Base-by-base conservation (phyloP, 2,113 vertebrate genomes). In the Benitochromis conjunctus region DNA sequence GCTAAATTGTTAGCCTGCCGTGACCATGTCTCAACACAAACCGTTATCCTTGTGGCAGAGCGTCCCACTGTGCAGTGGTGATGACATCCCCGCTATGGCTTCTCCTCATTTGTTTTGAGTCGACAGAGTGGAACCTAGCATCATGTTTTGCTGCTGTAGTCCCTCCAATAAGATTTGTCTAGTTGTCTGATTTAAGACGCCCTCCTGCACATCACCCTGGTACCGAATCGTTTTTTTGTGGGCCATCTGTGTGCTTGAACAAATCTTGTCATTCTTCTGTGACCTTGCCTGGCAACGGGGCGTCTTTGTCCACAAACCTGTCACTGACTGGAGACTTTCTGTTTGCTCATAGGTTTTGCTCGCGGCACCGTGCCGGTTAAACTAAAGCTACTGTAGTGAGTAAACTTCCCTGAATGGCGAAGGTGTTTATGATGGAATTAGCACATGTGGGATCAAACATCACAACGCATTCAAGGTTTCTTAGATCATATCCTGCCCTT, bases 181-280 rank as follows among this genome's bases (percentile, higher is more conserved):
- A 53, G 43, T 82, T 91, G 80, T 87, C 84, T 92, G 90, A 85
- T 83, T 86, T 88, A 56, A 78, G 87, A 85, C 81, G 79, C 76
- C 64, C 51, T 78, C 46, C 87, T 84, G 80, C 82, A 82, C 88
- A 84, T 77, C 86, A 86, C 80, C 9, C 41, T 21, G 53, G 34
- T 77, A 43, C 81, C 55, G 89, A 89, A 80, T 76, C 81, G 46
- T 29, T 82, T 53, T 80, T 89, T 80, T 64, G 86, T 58, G 24
- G 78, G 46, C 80, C 84, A 80, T 86, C 86, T 88, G 92, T 92
- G 79, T 90, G 58, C 82, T 86, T 83, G 80, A 92, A 88, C 88
- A 93, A 91, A 88, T 90, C 84, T 90, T 87, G 82, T 81, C 24
- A 16, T 82, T 88, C 62, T 74, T 13, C 77, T 79, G 85, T 91